Evolutionary conservation across 2,113 vertebrate genomes (phyloP).

Genomic region (Hemichromis elongatus): DNA sequence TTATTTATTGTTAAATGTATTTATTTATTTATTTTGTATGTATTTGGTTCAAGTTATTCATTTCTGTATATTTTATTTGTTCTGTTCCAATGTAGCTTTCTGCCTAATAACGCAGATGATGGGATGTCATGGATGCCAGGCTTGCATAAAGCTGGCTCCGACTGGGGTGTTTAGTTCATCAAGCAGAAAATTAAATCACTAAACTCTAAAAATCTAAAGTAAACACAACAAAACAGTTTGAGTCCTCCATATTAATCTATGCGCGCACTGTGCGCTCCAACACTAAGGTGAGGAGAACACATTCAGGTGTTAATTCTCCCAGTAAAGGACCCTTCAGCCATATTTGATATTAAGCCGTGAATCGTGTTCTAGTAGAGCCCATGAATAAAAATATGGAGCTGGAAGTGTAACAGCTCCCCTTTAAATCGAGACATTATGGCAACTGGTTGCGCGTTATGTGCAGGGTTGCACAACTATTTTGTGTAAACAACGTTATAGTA

Average conservation of each 20-base stretch:
- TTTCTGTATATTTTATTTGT: not conserved
- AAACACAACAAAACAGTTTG: not conserved
- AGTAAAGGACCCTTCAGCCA: rapidly evolving
- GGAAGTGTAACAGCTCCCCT: not conserved
- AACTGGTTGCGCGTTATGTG: not conserved
- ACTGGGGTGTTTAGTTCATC: not conserved
- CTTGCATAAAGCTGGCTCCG: not conserved
- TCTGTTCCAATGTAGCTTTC: not conserved
- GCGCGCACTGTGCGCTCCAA: rapidly evolving
- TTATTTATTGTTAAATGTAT: not conserved
- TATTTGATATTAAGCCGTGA: not conserved
- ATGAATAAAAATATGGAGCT: not conserved
- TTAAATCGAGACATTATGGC: not conserved
- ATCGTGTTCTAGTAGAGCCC: not conserved
- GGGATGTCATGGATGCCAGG: not conserved
- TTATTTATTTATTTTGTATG: rapidly evolving
- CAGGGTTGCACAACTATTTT: not conserved
- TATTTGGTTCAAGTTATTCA: not conserved
- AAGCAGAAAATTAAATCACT: rapidly evolving
- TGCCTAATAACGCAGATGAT: rapidly evolving
- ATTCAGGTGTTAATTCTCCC: not conserved
- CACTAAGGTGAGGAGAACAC: not conserved
- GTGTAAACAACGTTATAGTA: rapidly evolving
- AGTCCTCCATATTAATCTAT: not conserved
- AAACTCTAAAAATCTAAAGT: not conserved